phyloP scores from a whole-genome alignment of 2,888 invertebrate species.

The Aleiodes alternator region DNA sequence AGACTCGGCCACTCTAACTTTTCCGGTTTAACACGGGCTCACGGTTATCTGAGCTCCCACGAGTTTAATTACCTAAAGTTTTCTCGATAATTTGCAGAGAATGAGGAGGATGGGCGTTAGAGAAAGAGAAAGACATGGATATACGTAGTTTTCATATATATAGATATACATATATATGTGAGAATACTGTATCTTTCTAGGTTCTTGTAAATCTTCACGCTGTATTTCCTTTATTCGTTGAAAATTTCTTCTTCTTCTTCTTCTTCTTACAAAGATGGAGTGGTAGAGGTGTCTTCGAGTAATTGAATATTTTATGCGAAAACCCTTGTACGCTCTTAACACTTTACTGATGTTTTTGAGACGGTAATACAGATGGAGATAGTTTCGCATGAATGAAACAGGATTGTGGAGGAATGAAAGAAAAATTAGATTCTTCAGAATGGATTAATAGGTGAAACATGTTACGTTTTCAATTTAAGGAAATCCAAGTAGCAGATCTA shows the following conservation, averaged over 20 bases:
- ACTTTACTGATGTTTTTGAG: not conserved
- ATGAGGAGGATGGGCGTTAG: conserved; percentile 24
- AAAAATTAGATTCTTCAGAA: too few relatives aligned
- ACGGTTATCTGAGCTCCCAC: conserved; percentile 68
- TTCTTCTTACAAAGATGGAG: conserved; percentile 22
- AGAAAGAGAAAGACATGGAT: conserved; percentile 37
- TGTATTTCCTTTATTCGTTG: not conserved
- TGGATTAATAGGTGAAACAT: too few relatives aligned
- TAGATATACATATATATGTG: not conserved
- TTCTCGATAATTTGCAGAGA: conserved; percentile 69
- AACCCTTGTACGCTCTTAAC: conserved; percentile 10
- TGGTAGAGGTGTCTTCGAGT: conserved; percentile 38
- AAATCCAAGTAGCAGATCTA: too few relatives aligned
- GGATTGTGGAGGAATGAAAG: too few relatives aligned
- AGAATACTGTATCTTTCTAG: not conserved
- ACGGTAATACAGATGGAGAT: not conserved
- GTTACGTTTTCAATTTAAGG: too few relatives aligned
- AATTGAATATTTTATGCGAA: conserved; percentile 48
- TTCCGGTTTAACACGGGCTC: conserved; percentile 66
- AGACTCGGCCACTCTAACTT: conserved; percentile 70
- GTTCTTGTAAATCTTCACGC: conserved; percentile 18
- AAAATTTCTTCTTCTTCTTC: conserved; percentile 44
- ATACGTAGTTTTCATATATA: conserved; percentile 9
- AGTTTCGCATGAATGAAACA: not conserved
- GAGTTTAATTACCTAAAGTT: conserved; percentile 72